A percentile compares a stretch with the other conserved stretches of the same genome.
phyloP scores from a whole-genome alignment of 2,888 invertebrate species.

The Drosophila quasianomalipes region DNA sequence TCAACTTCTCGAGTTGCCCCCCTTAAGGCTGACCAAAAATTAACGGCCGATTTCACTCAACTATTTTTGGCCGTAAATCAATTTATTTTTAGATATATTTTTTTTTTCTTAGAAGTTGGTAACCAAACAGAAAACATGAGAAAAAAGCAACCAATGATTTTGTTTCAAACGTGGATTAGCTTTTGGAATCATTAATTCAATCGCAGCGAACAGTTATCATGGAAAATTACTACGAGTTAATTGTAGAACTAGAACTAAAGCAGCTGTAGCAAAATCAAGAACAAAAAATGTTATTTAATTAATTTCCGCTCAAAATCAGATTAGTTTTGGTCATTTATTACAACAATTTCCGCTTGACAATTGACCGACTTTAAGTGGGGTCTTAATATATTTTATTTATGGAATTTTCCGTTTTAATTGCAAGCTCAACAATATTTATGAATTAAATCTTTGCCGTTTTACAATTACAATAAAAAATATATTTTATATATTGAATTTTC shows the following conservation, averaged over 20 bases:
- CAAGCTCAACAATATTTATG: background rate
- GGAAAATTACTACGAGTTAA: background rate
- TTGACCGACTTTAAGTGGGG: background rate
- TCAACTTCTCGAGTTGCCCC: constrained; percentile 8
- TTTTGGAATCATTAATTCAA: constrained; percentile 2
- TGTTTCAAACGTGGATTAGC: background rate
- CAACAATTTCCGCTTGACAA: background rate
- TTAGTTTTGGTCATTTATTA: background rate
- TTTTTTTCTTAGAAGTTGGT: constrained; percentile 7
- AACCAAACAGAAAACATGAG: constrained; percentile 31
- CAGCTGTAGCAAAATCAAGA: background rate
- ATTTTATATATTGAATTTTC: background rate
- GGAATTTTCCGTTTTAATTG: background rate
- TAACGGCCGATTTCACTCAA: constrained; percentile 47
- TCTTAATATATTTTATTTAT: background rate
- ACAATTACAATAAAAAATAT: background rate
- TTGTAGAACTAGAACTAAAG: background rate
- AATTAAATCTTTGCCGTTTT: background rate
- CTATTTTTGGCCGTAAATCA: constrained; percentile 29
- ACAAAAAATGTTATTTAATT: background rate
- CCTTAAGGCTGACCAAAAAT: constrained; percentile 45
- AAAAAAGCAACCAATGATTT: background rate
- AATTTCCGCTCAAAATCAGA: background rate
- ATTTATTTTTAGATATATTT: constrained; percentile 29
- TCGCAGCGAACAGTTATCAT: background rate